Percentiles rank a stretch among this genome's conserved stretches.
Evolutionary conservation across 1,140 invertebrate species (phyloP).

Genomic region (Hydropsyche tenuis): DNA sequence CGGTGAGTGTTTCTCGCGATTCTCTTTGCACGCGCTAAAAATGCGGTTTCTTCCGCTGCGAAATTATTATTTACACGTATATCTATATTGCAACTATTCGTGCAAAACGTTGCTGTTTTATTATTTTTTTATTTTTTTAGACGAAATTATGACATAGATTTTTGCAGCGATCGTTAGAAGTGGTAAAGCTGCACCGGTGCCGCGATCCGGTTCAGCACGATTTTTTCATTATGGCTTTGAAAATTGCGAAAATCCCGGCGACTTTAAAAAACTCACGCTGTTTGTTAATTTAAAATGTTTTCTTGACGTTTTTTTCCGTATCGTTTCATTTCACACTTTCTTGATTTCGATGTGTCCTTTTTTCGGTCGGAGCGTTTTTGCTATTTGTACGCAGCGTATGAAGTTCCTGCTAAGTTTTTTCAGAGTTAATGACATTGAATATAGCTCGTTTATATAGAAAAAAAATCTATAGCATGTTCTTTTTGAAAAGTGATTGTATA

Average conservation of each 20-base stretch:
- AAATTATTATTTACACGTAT: constrained; percentile 2
- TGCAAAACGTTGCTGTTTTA: constrained; percentile 13
- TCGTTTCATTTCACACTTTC: background rate
- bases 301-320: background rate
- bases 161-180: background rate
- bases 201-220: background rate
- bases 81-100: constrained; percentile 5
- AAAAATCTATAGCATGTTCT: background rate
- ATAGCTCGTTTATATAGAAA: background rate
- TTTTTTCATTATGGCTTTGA: background rate
- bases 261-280: no score
- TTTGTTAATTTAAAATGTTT: no score
- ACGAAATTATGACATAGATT: constrained; percentile 6
- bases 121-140: background rate
- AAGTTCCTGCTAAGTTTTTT: background rate
- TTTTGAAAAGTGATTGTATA: constrained; percentile 15
- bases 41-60: constrained; percentile 2
- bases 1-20: no score
- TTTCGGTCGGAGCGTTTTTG: background rate
- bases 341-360: background rate
- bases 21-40: no score
- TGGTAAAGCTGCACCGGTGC: background rate
- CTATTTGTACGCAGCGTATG: background rate
- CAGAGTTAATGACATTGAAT: constrained; percentile 16
- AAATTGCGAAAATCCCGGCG: background rate